Percentiles rank a stretch among this genome's conserved stretches.
Conservation (phyloP, 2,888 invertebrate species). For the Galeopsomyia nigrocyanea region DNA sequence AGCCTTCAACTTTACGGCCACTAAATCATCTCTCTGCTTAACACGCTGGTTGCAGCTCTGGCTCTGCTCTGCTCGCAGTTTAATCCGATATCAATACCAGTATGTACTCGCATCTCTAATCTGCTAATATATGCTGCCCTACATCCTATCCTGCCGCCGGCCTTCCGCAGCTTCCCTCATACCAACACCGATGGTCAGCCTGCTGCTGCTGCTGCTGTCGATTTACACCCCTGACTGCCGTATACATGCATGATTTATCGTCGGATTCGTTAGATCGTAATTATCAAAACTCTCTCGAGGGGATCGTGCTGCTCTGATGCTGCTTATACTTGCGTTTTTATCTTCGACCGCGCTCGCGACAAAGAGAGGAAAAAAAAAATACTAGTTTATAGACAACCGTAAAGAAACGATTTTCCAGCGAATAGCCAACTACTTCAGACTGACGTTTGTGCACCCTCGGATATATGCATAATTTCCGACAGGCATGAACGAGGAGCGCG, state of each 20-base stretch:
- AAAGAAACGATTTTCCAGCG: constrained; percentile 17
- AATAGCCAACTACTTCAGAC: neutral
- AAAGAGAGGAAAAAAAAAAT: neutral
- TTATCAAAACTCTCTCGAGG: too few relatives aligned
- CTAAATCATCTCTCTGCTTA: neutral
- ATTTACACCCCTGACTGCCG: neutral
- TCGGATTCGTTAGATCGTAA: constrained; percentile 20
- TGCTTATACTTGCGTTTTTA: constrained; percentile 3
- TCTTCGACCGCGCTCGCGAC: neutral
- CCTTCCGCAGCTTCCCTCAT: constrained; percentile 38
- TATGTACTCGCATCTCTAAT: too few relatives aligned
- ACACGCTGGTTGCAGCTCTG: too few relatives aligned
- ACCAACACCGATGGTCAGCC: constrained; percentile 6
- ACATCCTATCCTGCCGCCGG: constrained; percentile 39
- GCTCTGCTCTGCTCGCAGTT: too few relatives aligned
- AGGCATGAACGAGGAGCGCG: too few relatives aligned
- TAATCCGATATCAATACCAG: too few relatives aligned
- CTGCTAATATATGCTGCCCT: neutral
- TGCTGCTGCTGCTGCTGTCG: too few relatives aligned
- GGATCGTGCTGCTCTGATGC: too few relatives aligned
- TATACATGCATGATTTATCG: constrained; percentile 24
- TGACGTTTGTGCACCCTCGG: too few relatives aligned
- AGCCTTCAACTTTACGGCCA: constrained; percentile 8
- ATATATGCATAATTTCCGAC: too few relatives aligned
- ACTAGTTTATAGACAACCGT: constrained; percentile 7